These are phyloP conservation scores for Archocentrus centrarchus DNA, from an alignment of 2,113 vertebrate genomes.

Conservation along the genomic window DNA sequence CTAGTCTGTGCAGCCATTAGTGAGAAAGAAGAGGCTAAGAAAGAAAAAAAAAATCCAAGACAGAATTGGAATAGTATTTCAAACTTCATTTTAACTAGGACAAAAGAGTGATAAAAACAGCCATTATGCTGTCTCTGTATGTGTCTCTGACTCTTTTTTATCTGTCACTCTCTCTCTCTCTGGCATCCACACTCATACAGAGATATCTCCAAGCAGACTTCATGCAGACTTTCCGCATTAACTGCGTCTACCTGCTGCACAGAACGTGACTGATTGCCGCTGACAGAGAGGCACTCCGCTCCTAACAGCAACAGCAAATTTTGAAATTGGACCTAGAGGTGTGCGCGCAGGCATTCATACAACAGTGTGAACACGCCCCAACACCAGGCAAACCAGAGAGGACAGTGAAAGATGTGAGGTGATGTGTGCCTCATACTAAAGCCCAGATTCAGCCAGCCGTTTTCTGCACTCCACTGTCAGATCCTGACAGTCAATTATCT, in stretches of 20 bases:
- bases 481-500: slow-evolving; percentile 33
- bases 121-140: slow-evolving; percentile 38
- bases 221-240: slow-evolving; percentile 31
- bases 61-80: slow-evolving; percentile 38
- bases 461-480: slow-evolving; percentile 11
- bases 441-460: slow-evolving; percentile 72
- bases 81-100: slow-evolving; percentile 41
- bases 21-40: slow-evolving; percentile 8
- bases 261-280: slow-evolving; percentile 33
- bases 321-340: slow-evolving; percentile 48
- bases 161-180: slow-evolving; percentile 33
- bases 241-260: slow-evolving; percentile 40
- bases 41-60: slow-evolving; percentile 16
- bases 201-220: slow-evolving; percentile 45
- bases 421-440: slow-evolving; percentile 72
- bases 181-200: slow-evolving; percentile 38
- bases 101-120: slow-evolving; percentile 45
- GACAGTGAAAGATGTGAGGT: slow-evolving; percentile 70
- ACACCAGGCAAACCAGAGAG: slow-evolving; percentile 55
- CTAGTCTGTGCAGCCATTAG: slow-evolving; percentile 39
- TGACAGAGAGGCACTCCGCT: slow-evolving; percentile 32
- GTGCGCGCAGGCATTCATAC: slow-evolving; percentile 44
- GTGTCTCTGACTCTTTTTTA: slow-evolving; percentile 14
- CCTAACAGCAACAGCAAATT: slow-evolving; percentile 29
- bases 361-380: slow-evolving; percentile 42